Evolutionary conservation across 2,113 vertebrate species (phyloP).

Genomic region (Mustelus asterias): DNA sequence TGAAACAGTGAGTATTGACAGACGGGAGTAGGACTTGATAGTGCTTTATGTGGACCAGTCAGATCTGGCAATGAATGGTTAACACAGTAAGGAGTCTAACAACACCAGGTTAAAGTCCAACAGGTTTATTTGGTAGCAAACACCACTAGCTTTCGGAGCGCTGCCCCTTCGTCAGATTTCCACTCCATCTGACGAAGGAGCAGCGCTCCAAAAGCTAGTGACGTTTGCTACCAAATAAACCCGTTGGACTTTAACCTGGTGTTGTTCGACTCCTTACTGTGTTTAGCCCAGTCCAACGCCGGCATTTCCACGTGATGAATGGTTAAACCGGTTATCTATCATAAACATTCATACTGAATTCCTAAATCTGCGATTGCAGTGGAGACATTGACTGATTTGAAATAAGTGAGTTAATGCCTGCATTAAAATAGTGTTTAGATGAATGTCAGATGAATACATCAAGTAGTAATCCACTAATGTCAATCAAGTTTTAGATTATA

Average conservation of each 20-base stretch:
- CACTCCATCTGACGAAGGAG: too few species aligned
- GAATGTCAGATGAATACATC: not conserved
- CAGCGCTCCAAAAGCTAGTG: too few species aligned
- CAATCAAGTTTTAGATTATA: not conserved
- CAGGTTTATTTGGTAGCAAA: too few species aligned
- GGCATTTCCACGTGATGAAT: too few species aligned
- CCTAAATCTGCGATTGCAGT: not conserved
- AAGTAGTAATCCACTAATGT: not conserved
- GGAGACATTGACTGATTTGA: not conserved
- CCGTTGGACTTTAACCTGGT: too few species aligned
- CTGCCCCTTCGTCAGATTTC: too few species aligned
- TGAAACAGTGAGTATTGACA: not conserved
- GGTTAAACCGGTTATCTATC: not conserved
- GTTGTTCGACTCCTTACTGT: too few species aligned
- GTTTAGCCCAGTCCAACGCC: too few species aligned
- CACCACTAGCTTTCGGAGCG: too few species aligned
- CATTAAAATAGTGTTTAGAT: not conserved
- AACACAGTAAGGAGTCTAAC: too few species aligned
- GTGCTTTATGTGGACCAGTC: not conserved
- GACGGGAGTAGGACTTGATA: not conserved
- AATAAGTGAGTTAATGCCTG: not conserved
- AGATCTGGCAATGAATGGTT: not conserved
- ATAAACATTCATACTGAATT: not conserved
- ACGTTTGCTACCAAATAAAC: too few species aligned
- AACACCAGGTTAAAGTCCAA: too few species aligned